phyloP scores from a whole-genome alignment of 1,140 invertebrate genomes.

The Neuroterus valhalla region DNA sequence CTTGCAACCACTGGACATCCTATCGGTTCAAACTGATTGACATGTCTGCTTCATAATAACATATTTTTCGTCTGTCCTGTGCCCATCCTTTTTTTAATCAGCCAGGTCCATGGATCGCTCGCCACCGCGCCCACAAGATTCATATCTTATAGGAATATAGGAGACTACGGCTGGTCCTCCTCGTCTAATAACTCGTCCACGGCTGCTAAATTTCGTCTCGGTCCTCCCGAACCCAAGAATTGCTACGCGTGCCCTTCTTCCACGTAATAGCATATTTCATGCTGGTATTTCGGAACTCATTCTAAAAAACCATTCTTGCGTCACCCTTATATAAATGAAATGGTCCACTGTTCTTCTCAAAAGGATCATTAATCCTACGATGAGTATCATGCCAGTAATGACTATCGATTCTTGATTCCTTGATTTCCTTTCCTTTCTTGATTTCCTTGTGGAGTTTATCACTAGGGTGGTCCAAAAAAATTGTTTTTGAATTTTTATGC shows the following conservation, averaged over 20 bases:
- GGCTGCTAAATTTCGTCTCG: conserved; percentile 47
- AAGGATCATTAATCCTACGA: neutral
- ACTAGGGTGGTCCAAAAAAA: no score
- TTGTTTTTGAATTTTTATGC: no score
- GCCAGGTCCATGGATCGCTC: no score
- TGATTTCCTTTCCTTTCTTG: neutral
- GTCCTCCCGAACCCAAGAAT: conserved; percentile 29
- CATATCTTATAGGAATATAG: conserved; percentile 14
- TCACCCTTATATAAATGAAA: conserved; percentile 1
- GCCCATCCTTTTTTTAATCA: no score
- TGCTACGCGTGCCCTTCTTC: conserved; percentile 38
- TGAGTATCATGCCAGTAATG: neutral
- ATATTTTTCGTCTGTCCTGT: no score
- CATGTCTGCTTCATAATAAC: no score
- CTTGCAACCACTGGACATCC: no score
- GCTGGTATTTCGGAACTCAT: neutral
- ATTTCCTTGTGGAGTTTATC: no score
- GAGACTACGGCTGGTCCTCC: conserved; percentile 42
- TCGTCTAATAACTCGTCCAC: conserved; percentile 48
- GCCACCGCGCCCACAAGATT: no score
- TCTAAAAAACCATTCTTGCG: conserved; percentile 12
- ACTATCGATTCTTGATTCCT: neutral
- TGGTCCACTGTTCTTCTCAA: neutral
- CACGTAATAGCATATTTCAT: conserved; percentile 30
- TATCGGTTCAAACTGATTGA: no score